Conservation (phyloP, 2,797 vertebrate species). For the Acropternis orthonyx region DNA sequence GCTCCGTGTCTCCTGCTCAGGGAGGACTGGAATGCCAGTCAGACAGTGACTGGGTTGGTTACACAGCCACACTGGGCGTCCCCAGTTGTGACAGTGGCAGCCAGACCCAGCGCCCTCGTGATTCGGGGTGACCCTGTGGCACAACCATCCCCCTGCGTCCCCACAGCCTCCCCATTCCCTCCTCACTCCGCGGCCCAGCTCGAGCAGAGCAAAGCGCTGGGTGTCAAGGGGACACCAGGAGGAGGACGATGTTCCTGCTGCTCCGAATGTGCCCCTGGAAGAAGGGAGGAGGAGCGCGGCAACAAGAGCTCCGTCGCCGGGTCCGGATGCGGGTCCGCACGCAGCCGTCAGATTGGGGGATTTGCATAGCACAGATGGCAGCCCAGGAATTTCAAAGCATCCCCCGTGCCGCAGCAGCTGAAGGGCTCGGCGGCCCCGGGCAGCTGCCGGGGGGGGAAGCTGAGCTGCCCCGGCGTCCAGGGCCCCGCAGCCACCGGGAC, state of each 20-base stretch:
- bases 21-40: rapidly evolving
- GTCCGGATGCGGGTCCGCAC: not conserved
- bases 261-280: not conserved
- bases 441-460: constrained; percentile 20
- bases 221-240: not conserved
- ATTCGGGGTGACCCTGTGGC: not conserved
- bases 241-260: not conserved
- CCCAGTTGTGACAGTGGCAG: rapidly evolving
- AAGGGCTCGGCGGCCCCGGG: not conserved
- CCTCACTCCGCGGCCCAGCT: rapidly evolving
- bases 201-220: not conserved
- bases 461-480: not conserved
- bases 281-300: not conserved
- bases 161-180: rapidly evolving
- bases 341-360: constrained; percentile 36
- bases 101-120: not conserved
- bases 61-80: too few species aligned
- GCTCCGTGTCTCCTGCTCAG: rapidly evolving
- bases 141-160: too few species aligned
- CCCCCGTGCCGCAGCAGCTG: constrained; percentile 65
- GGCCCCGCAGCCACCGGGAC: not conserved
- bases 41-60: too few species aligned
- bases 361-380: constrained; percentile 75
- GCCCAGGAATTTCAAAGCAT: constrained; percentile 73
- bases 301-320: not conserved